phyloP scores from a whole-genome alignment of 2,797 vertebrate genomes.

The Peromyscus aztecus region DNA sequence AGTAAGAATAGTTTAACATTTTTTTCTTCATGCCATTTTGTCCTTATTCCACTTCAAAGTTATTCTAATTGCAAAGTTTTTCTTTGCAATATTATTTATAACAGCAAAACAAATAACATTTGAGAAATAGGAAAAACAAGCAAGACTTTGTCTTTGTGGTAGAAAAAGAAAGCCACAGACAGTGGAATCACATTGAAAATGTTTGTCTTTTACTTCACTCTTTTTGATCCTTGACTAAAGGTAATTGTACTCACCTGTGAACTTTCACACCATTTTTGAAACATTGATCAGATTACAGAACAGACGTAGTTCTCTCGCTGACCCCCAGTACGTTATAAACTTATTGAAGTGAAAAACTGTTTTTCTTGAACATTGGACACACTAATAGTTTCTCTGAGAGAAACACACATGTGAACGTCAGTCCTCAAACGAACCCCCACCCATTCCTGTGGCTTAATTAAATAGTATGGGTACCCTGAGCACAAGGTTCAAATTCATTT shows the following conservation, averaged over 20 bases:
- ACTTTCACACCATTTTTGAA: conserved; percentile 19
- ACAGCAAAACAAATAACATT: neutral
- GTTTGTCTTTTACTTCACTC: conserved; percentile 5
- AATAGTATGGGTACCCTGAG: neutral
- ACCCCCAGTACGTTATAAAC: neutral
- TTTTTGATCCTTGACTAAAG: conserved; percentile 3
- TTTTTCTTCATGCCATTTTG: neutral
- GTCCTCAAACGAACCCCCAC: conserved; percentile 3
- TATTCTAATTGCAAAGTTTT: neutral
- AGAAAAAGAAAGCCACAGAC: conserved; percentile 6
- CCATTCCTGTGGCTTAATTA: neutral
- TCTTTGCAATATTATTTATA: neutral
- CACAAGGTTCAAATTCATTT: neutral
- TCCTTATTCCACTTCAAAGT: conserved; percentile 50
- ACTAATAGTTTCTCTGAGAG: neutral
- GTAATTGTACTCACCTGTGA: conserved; percentile 2
- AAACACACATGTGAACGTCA: neutral
- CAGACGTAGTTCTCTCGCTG: neutral
- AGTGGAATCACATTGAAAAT: conserved; percentile 27
- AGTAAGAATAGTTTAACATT: neutral
- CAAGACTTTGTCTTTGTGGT: neutral
- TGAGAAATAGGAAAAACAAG: neutral
- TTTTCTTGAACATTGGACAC: neutral
- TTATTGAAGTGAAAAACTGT: neutral
- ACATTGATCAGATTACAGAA: neutral